Evolutionary conservation across 2,888 invertebrate genomes (phyloP), one percentile per base, ranked within the genome.

Genomic region (Dioctria linearis): DNA sequence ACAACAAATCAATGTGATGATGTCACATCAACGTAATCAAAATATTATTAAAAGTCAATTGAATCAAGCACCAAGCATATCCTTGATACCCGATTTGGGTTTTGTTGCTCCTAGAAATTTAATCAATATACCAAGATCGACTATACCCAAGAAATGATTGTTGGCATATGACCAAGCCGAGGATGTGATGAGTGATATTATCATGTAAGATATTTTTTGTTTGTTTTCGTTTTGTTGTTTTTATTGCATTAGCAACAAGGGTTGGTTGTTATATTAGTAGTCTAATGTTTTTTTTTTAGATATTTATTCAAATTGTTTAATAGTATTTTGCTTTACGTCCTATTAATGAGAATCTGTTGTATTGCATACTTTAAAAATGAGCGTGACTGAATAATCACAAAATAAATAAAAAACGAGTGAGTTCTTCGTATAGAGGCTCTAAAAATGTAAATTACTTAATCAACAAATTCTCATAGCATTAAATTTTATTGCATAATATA

Each of bases 71-170:
- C 88, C 90, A 13, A 90, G 89, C 85, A 90, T 91, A 85, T 90
- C 90, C 0, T 85, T 90, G 57, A 87, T 91, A 84, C 91, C 91
- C 4, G 91, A 91, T 84, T 87, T 91, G 84, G 90, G 91, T 83
- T 91, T 91, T 86, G 88, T 90, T 81, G 90, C 90, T 49, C 90
- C 91, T 3, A 89, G 87, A 85, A 86, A 84, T 84, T 75, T 84
- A 37, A 79, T 84, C 6, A 83, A 82, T 78, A 65, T 82, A 63
- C 76, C 84, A 40, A 79, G 80, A 75, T 81, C 65, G 42, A 81
- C 81, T 78, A 78, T 66, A 61, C 76, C 51, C 37, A 83, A 83
- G 61, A 84, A 84, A 84, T 84, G 84, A 84, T 83, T 82, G 78
- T 82, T 83, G 82, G 73, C 51, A 81, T 80, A 82, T 80, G 80